phyloP scores from a whole-genome alignment of 2,888 invertebrate species.

The Cremastobaeus sp. region DNA sequence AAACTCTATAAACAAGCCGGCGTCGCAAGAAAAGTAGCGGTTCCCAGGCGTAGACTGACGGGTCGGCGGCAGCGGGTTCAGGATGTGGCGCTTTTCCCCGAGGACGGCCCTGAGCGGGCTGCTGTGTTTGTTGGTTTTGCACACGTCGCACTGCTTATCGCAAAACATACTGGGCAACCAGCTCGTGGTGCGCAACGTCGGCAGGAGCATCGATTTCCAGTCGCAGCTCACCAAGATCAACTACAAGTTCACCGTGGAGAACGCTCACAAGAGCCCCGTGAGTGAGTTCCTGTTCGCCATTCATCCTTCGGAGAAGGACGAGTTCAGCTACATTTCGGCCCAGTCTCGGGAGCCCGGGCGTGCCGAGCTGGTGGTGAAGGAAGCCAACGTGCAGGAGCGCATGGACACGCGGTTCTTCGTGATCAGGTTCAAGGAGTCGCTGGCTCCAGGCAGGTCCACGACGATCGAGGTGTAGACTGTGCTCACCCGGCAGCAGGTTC shows the following conservation, averaged over 20 bases:
- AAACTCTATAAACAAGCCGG: slow-evolving; percentile 30
- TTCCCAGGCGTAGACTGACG: too few relatives aligned
- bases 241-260: slow-evolving; percentile 89
- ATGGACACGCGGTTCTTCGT: slow-evolving; percentile 80
- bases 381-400: slow-evolving; percentile 79
- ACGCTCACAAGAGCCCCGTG: slow-evolving; percentile 86
- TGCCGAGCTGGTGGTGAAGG: slow-evolving; percentile 72
- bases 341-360: slow-evolving; percentile 74
- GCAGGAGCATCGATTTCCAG: slow-evolving; percentile 90
- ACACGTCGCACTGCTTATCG: not conserved
- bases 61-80: not conserved
- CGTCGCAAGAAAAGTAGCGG: slow-evolving; percentile 6
- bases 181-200: slow-evolving; percentile 87
- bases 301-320: slow-evolving; percentile 82
- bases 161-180: slow-evolving; percentile 74
- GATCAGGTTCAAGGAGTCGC: slow-evolving; percentile 82
- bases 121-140: not conserved
- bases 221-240: slow-evolving; percentile 93
- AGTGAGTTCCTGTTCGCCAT: slow-evolving; percentile 85
- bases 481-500: slow-evolving; percentile 86
- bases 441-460: slow-evolving; percentile 81
- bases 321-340: slow-evolving; percentile 87
- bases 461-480: slow-evolving; percentile 85
- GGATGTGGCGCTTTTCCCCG: slow-evolving; percentile 6
- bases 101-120: slow-evolving; percentile 7